Percentiles rank a stretch among this genome's conserved stretches.
phyloP scores from a whole-genome alignment of 2,113 vertebrate genomes.

The Cathartes aura region DNA sequence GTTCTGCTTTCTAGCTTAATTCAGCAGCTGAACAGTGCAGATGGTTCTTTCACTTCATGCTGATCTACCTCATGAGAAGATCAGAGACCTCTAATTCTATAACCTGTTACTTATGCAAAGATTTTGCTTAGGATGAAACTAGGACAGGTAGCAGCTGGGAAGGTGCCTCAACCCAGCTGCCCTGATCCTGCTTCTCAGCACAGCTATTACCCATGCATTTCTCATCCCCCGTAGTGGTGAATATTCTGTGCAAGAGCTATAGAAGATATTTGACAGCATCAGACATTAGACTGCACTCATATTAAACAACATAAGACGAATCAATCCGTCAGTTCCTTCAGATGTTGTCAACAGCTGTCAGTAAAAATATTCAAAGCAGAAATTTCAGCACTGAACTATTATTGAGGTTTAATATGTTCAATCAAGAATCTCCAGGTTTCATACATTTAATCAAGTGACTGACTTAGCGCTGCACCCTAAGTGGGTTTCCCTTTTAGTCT shows the following conservation, averaged over 20 bases:
- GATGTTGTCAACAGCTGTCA: neutral
- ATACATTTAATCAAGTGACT: neutral
- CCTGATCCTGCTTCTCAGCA: neutral
- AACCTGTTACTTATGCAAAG: neutral
- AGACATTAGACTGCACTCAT: neutral
- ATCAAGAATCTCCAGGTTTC: neutral
- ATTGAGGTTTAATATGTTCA: neutral
- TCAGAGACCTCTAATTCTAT: neutral
- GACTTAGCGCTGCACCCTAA: neutral
- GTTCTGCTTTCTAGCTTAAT: neutral
- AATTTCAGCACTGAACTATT: neutral
- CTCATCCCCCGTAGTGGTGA: neutral
- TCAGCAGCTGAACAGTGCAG: neutral
- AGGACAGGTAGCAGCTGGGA: neutral
- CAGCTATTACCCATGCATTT: neutral
- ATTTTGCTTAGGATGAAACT: neutral
- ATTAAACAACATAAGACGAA: neutral
- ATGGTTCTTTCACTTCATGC: slow-evolving; percentile 17
- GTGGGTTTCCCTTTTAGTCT: neutral
- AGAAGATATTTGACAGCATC: neutral
- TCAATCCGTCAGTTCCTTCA: accelerated
- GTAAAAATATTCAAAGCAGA: neutral
- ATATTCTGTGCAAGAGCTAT: neutral
- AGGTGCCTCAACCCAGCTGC: neutral
- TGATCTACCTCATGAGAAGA: neutral